These are phyloP conservation scores for Holothuria glaberrima DNA, from an alignment of 35 echinoderm and acorn worm species.

Conservation along the genomic window DNA sequence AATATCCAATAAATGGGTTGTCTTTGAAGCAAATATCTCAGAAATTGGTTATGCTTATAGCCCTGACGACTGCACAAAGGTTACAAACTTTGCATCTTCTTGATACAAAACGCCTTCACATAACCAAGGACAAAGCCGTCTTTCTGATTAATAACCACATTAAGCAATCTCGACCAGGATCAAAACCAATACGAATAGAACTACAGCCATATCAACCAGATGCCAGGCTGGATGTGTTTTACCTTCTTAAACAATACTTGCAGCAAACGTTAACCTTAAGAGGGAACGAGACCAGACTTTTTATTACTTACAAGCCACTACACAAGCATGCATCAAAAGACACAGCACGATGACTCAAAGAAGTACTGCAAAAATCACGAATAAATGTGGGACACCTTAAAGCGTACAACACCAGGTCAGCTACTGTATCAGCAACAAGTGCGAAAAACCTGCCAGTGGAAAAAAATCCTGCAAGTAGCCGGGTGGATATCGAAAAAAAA, in stretches of 20 bases:
- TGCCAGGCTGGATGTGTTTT: too few species aligned
- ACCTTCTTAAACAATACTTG: background rate
- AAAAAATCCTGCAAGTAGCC: conserved; percentile 20
- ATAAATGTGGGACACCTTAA: conserved; percentile 7
- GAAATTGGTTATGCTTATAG: conserved; percentile 41
- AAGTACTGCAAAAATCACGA: conserved; percentile 5
- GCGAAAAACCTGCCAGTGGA: background rate
- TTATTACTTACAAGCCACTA: background rate
- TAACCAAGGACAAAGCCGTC: background rate
- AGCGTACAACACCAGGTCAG: conserved; percentile 21
- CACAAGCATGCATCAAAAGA: background rate
- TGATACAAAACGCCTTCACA: too few species aligned
- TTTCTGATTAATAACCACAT: too few species aligned
- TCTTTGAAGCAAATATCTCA: background rate
- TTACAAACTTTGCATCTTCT: too few species aligned
- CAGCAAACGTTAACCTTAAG: background rate
- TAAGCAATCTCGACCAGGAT: too few species aligned
- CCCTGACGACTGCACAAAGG: too few species aligned
- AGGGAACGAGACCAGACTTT: conserved; percentile 10
- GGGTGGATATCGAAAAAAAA: conserved; percentile 20
- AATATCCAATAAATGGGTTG: too few species aligned
- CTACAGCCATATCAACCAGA: too few species aligned
- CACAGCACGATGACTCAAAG: conserved; percentile 43
- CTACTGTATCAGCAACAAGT: too few species aligned
- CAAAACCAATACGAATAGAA: too few species aligned